Percentiles rank a stretch among this genome's conserved stretches.
Conservation (phyloP, 2,113 vertebrate genomes). For the Spea bombifrons region DNA sequence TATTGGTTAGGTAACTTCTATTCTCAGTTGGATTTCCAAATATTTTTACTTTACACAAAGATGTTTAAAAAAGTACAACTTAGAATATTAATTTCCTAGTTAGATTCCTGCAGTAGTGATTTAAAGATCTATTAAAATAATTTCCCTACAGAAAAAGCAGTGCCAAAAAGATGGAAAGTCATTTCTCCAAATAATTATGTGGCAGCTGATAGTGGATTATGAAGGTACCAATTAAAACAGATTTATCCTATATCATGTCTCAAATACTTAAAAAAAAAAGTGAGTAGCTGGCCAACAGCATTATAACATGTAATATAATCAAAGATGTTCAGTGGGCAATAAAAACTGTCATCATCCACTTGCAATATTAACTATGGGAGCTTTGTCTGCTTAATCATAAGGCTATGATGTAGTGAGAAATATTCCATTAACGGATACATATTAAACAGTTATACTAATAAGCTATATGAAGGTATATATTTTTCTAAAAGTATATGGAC, state of each 20-base stretch:
- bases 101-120: slow-evolving; percentile 13
- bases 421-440: no score
- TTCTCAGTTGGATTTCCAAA: no score
- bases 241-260: slow-evolving; percentile 34
- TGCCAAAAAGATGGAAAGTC: slow-evolving; percentile 41
- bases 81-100: slow-evolving; percentile 27
- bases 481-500: no score
- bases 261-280: slow-evolving; percentile 16
- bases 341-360: slow-evolving; percentile 15
- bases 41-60: no score
- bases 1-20: no score
- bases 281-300: slow-evolving; percentile 8
- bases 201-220: slow-evolving; percentile 39
- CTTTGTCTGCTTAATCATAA: neutral
- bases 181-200: slow-evolving; percentile 46
- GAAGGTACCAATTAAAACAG: slow-evolving; percentile 44
- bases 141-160: slow-evolving; percentile 42
- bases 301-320: slow-evolving; percentile 22
- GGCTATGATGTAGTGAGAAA: no score
- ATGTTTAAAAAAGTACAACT: no score
- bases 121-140: slow-evolving; percentile 36
- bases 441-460: no score
- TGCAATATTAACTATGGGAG: neutral
- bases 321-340: neutral
- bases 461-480: no score